Evolutionary conservation across 2,797 vertebrate genomes (phyloP).

Genomic region (Pelodytes ibericus): DNA sequence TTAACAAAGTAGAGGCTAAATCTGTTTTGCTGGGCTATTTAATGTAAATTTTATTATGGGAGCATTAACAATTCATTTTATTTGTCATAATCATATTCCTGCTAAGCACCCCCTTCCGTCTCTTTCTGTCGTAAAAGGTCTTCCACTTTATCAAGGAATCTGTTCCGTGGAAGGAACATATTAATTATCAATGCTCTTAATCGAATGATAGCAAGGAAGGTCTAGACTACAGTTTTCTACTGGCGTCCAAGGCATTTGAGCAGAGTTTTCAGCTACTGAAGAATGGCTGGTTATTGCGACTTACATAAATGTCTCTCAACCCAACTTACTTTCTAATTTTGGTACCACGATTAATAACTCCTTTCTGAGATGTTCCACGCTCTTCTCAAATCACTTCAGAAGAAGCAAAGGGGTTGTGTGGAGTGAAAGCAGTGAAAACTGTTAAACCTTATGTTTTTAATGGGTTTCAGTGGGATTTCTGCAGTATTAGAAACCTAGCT

Average conservation of each 20-base stretch:
- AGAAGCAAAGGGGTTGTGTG: too few species aligned
- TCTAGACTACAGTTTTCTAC: slow-evolving; percentile 5
- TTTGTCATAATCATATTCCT: slow-evolving; percentile 29
- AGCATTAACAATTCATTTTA: slow-evolving; percentile 44
- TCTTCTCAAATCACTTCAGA: slow-evolving; percentile 66
- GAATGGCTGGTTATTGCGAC: slow-evolving; percentile 24
- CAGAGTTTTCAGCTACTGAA: slow-evolving; percentile 43
- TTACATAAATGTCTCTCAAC: slow-evolving; percentile 59
- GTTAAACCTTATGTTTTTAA: slow-evolving; percentile 56
- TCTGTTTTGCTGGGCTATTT: slow-evolving; percentile 41
- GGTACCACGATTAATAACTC: slow-evolving; percentile 66
- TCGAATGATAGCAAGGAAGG: slow-evolving; percentile 46
- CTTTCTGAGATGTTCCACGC: slow-evolving; percentile 63
- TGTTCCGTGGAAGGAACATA: slow-evolving; percentile 34
- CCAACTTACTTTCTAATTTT: slow-evolving; percentile 66
- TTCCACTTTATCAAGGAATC: slow-evolving; percentile 16
- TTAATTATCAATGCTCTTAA: slow-evolving; percentile 56
- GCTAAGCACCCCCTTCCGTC: slow-evolving; percentile 52
- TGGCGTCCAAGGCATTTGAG: slow-evolving; percentile 48
- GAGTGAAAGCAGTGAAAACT: slow-evolving; percentile 59
- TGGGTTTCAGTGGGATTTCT: slow-evolving; percentile 63
- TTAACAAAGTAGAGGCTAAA: slow-evolving; percentile 57
- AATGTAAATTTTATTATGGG: slow-evolving; percentile 41
- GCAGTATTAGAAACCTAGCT: slow-evolving; percentile 67
- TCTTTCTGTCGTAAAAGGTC: slow-evolving; percentile 50